phyloP scores from a whole-genome alignment of 1,140 invertebrate genomes.

The Bombyx mandarina region DNA sequence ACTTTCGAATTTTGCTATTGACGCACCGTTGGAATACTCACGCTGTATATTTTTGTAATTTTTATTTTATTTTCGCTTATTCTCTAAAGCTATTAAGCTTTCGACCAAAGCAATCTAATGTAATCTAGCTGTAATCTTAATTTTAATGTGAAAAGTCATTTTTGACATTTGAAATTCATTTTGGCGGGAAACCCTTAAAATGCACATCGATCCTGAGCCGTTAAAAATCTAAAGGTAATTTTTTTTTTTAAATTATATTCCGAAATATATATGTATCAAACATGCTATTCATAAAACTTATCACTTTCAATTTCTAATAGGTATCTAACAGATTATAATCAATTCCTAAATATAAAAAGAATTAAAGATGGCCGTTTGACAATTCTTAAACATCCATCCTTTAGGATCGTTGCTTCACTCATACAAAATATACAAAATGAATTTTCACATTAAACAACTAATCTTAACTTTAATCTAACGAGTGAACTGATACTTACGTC shows the following conservation, averaged over 20 bases:
- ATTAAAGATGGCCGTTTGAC: too few species aligned
- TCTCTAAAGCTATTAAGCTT: conserved; percentile 6
- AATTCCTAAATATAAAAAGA: neutral
- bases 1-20: too few species aligned
- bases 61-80: neutral
- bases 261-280: neutral
- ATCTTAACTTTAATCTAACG: conserved; percentile 12
- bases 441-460: too few species aligned
- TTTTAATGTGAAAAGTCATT: conserved; percentile 4
- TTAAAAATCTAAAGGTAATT: too few species aligned
- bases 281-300: neutral
- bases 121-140: conserved; percentile 20
- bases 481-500: conserved; percentile 27
- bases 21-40: too few species aligned
- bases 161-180: too few species aligned
- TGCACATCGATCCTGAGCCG: too few species aligned
- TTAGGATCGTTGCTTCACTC: too few species aligned
- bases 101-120: conserved; percentile 30
- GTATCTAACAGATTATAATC: neutral
- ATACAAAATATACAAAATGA: too few species aligned
- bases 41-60: too few species aligned
- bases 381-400: neutral
- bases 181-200: too few species aligned
- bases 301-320: neutral
- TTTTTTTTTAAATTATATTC: neutral